Base-by-base conservation (phyloP, 2,888 invertebrate genomes). In the Phyllotreta striolata region DNA sequence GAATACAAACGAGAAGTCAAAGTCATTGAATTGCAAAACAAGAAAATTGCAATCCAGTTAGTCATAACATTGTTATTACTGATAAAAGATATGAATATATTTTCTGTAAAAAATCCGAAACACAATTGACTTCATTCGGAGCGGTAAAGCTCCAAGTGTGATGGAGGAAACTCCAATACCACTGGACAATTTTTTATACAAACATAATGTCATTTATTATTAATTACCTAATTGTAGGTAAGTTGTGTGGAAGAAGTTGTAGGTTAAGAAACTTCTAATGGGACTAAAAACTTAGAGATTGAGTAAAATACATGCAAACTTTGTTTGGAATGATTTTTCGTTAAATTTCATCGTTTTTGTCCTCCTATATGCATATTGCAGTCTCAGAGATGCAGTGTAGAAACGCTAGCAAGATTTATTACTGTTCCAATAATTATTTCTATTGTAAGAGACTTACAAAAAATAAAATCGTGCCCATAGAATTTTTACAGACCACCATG, bases 401-500 rank as follows among this genome's bases (percentile, higher is more conserved):
- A 52, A 64, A 61, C 46, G 24, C 57, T 65, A 62, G 61, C 64
- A 54, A 57, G 61, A 62, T 62, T 65, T 65, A 58, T 59, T 49
- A 62, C 49, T 55, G 62, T 64, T 62, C 55, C 62, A 58, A 57
- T 64, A 65, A 67, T 67, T 62, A 63, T 66, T 67, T 62, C 66
- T 55, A 66, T 68, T 66, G 64, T 64, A 39, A 38, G 54, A 24
- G 13, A 46, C 14, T 37, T 56, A 41, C 56, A 70, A 70, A 65
- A 66, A 66, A 56, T 49, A 6, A 51, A 58, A 58, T 70, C 72
- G 72, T 72, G 69, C 62, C 58, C 52, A 39, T 40, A 46, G 56
- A 56, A 68, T 64, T 70, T 72, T 72, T 70, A 60, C 65, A 54
- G 62, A 61, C 62, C 62, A 68, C 66, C 72, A 65, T 72, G 72